A percentile compares a stretch with the other conserved stretches of the same genome.
Evolutionary conservation across 2,113 vertebrate genomes (phyloP).

Genomic region (Tachysurus vachellii): DNA sequence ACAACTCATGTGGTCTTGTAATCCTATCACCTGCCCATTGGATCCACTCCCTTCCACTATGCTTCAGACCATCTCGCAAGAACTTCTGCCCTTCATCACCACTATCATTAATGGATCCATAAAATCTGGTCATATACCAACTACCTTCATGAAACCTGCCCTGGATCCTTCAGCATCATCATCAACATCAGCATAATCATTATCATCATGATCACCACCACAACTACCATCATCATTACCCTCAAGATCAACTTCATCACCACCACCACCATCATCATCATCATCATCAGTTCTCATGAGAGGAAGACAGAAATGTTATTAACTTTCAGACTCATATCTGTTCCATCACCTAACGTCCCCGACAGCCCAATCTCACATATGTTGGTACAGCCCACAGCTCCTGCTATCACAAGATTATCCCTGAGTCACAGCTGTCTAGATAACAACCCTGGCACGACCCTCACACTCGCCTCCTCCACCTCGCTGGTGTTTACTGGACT

Average conservation of each 20-base stretch:
- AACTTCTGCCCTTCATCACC: not conserved
- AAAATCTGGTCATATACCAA: too few relatives aligned
- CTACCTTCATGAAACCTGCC: not conserved
- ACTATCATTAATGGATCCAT: not conserved
- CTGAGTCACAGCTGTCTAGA: constrained; percentile 54
- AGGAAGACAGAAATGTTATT: not conserved
- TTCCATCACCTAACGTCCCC: not conserved
- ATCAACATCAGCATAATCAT: not conserved
- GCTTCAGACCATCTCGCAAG: too few relatives aligned
- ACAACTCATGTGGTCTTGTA: too few relatives aligned
- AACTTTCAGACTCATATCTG: not conserved
- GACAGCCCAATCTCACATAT: not conserved
- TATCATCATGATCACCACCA: not conserved
- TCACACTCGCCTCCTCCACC: constrained; percentile 26
- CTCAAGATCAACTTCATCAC: not conserved
- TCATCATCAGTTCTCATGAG: not conserved
- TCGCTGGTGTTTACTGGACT: constrained; percentile 53
- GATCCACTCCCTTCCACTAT: too few relatives aligned
- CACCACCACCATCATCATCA: not conserved
- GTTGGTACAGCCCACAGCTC: constrained; percentile 50
- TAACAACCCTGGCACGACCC: constrained; percentile 35
- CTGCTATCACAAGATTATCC: constrained; percentile 62
- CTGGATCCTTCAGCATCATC: not conserved
- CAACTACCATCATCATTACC: not conserved
- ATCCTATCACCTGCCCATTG: too few relatives aligned